Conservation (phyloP, 2,113 vertebrate genomes). For the Mormoops blainvillei region DNA sequence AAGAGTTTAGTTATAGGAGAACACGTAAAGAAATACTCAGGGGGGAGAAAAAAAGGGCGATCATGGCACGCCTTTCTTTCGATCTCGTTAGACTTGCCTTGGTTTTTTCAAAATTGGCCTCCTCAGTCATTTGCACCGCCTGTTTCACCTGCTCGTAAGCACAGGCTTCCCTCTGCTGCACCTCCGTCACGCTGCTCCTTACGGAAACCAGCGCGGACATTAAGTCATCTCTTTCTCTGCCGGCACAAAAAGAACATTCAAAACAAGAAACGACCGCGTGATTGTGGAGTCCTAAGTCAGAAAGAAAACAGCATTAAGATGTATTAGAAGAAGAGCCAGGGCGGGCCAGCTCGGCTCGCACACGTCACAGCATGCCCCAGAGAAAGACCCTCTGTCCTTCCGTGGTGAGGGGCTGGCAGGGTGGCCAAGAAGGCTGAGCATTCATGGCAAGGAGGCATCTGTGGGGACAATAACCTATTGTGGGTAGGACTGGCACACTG, state of each 20-base stretch:
- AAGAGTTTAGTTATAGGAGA: background rate
- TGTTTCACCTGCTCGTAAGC: slow-evolving; percentile 91
- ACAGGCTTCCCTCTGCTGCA: slow-evolving; percentile 87
- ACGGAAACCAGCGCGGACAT: slow-evolving; percentile 83
- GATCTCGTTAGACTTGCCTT: slow-evolving; percentile 74
- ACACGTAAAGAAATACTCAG: background rate
- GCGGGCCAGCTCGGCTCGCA: background rate
- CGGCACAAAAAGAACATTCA: slow-evolving; percentile 1
- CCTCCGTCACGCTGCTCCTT: slow-evolving; percentile 81
- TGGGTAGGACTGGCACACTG: background rate
- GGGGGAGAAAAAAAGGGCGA: background rate
- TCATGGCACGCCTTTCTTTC: background rate
- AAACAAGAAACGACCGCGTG: background rate
- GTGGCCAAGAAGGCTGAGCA: background rate
- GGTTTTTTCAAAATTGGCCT: slow-evolving; percentile 91
- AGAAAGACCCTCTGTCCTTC: background rate
- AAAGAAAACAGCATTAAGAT: background rate
- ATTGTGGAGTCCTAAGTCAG: background rate
- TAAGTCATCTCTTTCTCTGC: slow-evolving; percentile 93
- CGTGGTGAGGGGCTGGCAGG: background rate
- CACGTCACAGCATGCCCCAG: background rate
- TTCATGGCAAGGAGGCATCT: background rate
- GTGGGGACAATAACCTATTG: background rate
- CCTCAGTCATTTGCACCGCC: slow-evolving; percentile 90
- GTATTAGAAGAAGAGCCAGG: background rate